Evolutionary conservation across 1,140 invertebrate species (phyloP).

Genomic region (Popillia japonica): DNA sequence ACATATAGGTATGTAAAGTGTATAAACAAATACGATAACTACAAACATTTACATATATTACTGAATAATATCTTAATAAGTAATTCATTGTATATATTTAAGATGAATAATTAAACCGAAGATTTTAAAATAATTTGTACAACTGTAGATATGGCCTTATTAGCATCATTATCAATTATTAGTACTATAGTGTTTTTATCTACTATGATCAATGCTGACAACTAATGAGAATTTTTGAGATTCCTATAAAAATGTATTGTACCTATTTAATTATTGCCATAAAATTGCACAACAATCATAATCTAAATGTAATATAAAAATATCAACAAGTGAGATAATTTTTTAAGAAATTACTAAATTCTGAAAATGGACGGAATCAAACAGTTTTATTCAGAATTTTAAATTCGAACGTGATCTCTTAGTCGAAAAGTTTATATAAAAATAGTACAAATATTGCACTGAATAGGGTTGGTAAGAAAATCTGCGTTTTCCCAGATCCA

Average conservation of each 20-base stretch:
- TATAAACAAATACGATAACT: background rate
- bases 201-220: background rate
- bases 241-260: background rate
- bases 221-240: background rate
- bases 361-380: slow-evolving; percentile 7
- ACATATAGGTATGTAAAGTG: background rate
- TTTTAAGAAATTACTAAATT: background rate
- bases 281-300: background rate
- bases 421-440: background rate
- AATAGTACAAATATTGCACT: background rate
- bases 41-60: background rate
- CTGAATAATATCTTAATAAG: background rate
- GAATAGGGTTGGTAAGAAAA: background rate
- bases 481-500: slow-evolving; percentile 23
- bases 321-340: background rate
- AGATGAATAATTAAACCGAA: background rate
- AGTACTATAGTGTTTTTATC: background rate
- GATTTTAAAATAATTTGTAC: background rate
- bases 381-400: background rate
- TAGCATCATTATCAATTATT: background rate
- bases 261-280: background rate
- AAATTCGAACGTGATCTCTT: background rate
- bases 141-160: slow-evolving; percentile 4
- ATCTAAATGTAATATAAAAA: slow-evolving; percentile 2
- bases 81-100: background rate